Evolutionary conservation across 2,113 vertebrate species (phyloP), one percentile per base, ranked within the genome.

Genomic region (Conger conger): DNA sequence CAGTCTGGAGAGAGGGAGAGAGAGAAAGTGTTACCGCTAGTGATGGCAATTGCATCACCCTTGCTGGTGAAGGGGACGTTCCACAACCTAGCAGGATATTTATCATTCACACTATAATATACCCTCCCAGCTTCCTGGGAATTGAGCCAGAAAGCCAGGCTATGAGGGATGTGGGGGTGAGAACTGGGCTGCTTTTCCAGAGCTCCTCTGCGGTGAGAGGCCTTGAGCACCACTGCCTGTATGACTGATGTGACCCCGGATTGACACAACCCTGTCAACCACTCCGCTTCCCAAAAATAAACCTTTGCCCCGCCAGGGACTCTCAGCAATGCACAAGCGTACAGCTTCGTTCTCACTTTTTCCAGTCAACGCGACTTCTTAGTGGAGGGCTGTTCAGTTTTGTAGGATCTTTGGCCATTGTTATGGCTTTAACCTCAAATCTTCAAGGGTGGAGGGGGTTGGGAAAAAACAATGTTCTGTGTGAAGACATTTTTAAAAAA

Each of bases 231-330:
- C 42, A 11, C n/a, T 33, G 45, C 80, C 80, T 60, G 53, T 57
- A 53, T 82, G 80, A 82, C 53, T 82, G 53, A 30, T 27, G 80
- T 82, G 80, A 82, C 80, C 30, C 3, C 0, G 50, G 23, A 30
- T 11, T 54, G 80, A 54, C 79, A 80, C 38, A 20, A 80, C 80
- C 42, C 50, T 4, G 80, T 30, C 80, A 20, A 33, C 80, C 6
- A 23, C 50, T 20, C 50, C 53, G 53, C n/a, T 54, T 18, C 33
- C 80, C 80, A 18, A 82, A 82, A 81, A n/a, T 53, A 57, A 8
- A 60, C 68, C 20, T 30, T 33, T 36, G 80, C 80, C 54, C 80
- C 20, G 4, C 15, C 80, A 16, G 15, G 15, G 50, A 37, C 80
- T 23, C 53, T 81, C 30, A 54, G 80, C 23, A 54, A 8, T 15